Conservation (phyloP, 1,140 invertebrate species). For the Conus betulinus region DNA sequence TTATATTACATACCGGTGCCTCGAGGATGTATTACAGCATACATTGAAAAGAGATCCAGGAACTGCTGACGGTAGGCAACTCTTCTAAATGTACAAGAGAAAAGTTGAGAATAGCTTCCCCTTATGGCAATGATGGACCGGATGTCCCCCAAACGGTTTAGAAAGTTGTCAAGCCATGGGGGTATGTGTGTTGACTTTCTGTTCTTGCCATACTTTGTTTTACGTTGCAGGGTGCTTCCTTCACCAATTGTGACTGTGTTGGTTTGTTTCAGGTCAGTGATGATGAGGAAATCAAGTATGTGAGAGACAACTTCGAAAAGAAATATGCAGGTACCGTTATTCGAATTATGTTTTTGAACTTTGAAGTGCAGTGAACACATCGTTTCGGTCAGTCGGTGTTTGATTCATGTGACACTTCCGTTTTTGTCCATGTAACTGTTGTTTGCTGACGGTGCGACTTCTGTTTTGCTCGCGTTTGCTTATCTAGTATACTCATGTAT, state of each 20-base stretch:
- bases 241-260: background rate
- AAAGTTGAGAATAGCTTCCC: background rate
- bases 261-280: conserved; percentile 45
- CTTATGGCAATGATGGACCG: background rate
- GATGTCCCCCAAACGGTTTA: conserved; percentile 24
- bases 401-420: conserved; percentile 14
- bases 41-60: background rate
- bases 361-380: background rate
- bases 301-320: conserved; percentile 53
- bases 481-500: no score
- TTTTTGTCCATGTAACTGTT: background rate
- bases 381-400: background rate
- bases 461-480: background rate
- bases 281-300: conserved; percentile 48
- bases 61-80: background rate
- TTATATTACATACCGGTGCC: no score
- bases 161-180: conserved; percentile 16
- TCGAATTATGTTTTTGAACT: background rate
- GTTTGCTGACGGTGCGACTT: background rate
- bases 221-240: background rate
- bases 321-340: conserved; percentile 57
- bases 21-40: no score
- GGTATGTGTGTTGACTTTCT: conserved; percentile 6
- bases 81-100: background rate
- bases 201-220: background rate